phyloP scores from a whole-genome alignment of 1,140 invertebrate genomes.

The Oedothorax gibbosus region DNA sequence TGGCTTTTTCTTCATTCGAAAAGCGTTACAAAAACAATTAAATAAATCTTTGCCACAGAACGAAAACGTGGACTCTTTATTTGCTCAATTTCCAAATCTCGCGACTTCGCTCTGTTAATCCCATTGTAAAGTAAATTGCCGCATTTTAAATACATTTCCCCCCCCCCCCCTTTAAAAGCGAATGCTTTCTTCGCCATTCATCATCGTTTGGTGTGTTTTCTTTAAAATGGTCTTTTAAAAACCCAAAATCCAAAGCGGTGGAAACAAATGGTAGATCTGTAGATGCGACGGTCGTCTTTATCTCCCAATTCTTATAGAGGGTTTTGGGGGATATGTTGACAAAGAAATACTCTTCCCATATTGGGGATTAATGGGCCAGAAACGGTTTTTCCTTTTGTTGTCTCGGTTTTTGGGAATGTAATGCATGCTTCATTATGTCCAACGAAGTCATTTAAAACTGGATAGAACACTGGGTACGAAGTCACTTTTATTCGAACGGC shows the following conservation, averaged over 20 bases:
- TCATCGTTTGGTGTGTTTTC: conserved; percentile 29
- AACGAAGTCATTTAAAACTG: conserved; percentile 25
- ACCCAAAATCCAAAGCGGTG: neutral
- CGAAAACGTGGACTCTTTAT: neutral
- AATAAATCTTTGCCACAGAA: neutral
- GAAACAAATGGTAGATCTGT: conserved; percentile 37
- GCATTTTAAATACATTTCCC: conserved; percentile 36
- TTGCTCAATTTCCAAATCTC: conserved; percentile 29
- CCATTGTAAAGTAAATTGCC: conserved; percentile 38
- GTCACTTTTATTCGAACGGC: too few relatives aligned
- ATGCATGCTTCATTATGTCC: conserved; percentile 57
- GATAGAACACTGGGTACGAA: neutral
- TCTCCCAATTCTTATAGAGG: neutral
- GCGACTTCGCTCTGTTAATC: conserved; percentile 41
- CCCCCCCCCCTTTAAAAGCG: neutral
- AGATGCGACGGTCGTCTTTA: conserved; percentile 5
- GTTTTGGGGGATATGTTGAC: neutral
- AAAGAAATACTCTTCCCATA: conserved; percentile 55
- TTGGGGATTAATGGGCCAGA: conserved; percentile 48
- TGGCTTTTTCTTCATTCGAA: neutral
- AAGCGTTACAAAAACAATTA: neutral
- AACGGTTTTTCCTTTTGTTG: conserved; percentile 40
- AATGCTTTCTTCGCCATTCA: conserved; percentile 16
- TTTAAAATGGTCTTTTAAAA: conserved; percentile 17
- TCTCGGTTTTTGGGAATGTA: conserved; percentile 33